Evolutionary conservation across 2,797 vertebrate genomes (phyloP), one percentile per base, ranked within the genome.

Genomic region (Peromyscus melanophrys): DNA sequence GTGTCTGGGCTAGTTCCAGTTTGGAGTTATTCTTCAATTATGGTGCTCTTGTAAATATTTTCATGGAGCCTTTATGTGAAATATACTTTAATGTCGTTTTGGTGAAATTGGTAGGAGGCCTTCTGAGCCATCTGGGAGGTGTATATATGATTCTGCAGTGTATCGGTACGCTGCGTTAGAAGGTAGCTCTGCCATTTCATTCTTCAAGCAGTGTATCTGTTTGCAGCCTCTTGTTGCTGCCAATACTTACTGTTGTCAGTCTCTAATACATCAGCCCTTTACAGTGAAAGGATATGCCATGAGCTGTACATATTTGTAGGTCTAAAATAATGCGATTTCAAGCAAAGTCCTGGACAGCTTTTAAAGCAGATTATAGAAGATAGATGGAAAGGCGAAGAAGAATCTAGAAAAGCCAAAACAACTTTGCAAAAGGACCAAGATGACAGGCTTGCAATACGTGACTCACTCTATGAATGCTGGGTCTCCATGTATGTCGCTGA

Each of bases 311-410:
- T 55, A 61, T 46, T 61, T 71, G 75, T 21, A 57, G 63, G 34
- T 81, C 25, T 77, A 81, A 81, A 73, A 46, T 40, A 92, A 76
- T 71, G 19, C 0, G 87, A 84, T 92, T 29, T 73, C 75, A 91
- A n/a, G 37, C 4, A 81, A 93, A 93, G 93, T 52, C 4, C 34
- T 80, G n/a, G 73, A 92, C 8, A 83, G 11, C 1, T 40, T 81
- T 85, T 55, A 25, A 91, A 88, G 6, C 65, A 71, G 25, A 84
- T 46, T 93, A 52, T 78, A 89, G 87, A 57, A 69, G 82, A 43
- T 80, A 90, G 55, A 87, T 40, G 4, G n/a, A 89, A 94, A 92
- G 21, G 27, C 34, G 85, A 92, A 92, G 85, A 92, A 92, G 46
- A 8, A 67, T 92, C n/a, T 52, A 76, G 27, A 95, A 93, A 94